Evolutionary conservation across 2,113 vertebrate genomes (phyloP).

Genomic region (Felis chaus): DNA sequence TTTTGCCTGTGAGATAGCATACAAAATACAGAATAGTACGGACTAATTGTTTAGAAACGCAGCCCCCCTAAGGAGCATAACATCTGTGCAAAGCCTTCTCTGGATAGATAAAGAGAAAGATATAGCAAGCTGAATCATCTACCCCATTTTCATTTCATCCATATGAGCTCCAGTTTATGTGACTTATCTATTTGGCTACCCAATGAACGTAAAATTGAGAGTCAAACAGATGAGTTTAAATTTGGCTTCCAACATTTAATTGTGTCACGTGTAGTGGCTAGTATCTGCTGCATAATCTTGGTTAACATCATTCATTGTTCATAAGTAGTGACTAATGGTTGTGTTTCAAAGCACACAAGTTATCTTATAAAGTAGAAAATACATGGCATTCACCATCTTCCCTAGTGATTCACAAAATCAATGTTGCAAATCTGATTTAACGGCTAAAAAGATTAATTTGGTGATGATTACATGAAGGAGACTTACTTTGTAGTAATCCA

Average conservation of each 20-base stretch:
- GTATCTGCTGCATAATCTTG: background rate
- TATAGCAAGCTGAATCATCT: background rate
- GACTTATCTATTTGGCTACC: background rate
- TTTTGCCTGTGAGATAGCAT: background rate
- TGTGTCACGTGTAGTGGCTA: background rate
- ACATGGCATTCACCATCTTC: background rate
- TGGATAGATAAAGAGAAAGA: background rate
- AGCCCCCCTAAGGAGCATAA: background rate
- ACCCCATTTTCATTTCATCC: background rate
- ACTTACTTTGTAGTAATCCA: background rate
- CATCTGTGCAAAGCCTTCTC: background rate
- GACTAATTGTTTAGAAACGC: background rate
- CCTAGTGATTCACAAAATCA: background rate
- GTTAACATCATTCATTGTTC: background rate
- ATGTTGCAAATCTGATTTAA: background rate
- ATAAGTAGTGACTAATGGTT: background rate
- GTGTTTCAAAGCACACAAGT: background rate
- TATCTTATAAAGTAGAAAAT: background rate
- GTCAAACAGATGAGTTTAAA: background rate
- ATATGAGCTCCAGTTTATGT: background rate
- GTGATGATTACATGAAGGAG: background rate
- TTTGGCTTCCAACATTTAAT: background rate
- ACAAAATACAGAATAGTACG: background rate
- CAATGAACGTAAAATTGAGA: background rate
- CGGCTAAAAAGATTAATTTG: background rate